Evolutionary conservation across 2,888 invertebrate species (phyloP), one percentile per base, ranked within the genome.

Genomic region (Chelonus formosanus): DNA sequence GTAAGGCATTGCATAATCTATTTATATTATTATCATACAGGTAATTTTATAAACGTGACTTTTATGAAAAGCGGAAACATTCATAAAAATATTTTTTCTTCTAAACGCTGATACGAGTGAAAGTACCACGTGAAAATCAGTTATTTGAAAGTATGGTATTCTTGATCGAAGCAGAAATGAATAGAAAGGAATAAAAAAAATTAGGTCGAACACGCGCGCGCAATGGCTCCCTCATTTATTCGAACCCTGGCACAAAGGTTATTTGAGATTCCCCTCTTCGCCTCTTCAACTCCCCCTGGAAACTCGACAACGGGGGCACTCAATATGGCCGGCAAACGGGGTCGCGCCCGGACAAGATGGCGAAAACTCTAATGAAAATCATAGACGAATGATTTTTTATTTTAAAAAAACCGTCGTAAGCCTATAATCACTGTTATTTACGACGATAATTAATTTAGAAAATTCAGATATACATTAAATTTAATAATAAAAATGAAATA

Each of bases 271-370:
- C 67, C 58, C 65, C 67, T 63, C 70, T 56, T 58, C 40, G 6
- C 64, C 53, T 57, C 60, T 36, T 53, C 47, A 57, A 50, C 50
- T 56, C 52, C 61, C 65, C 54, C 59, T 73, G 75, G 76, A 79
- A 78, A 78, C 75, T 74, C 74, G 72, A 72, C 75, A 75, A 74
- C 73, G 72, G 72, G 72, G 73, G 71, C 71, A 70, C 72, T 70
- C 80, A 83, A 83, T 73, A 83, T 83, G 83, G 83, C 83, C 75
- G 83, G 4, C 74, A 74, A 65, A 73, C 71, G 70, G 78, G 77
- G 76, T 78, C 75, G 75, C 73, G 71, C 76, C 77, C 76, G 76
- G 76, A 75, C 81, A 83, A 83, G 74, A 83, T 83, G 83, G 83
- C 83, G 81, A 77, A 70, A 69, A 72, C 70, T 66, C 60, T 32